Evolutionary conservation across 1,140 invertebrate genomes (phyloP), one percentile per base, ranked within the genome.

Genomic region (Luehdorfia chinensis): DNA sequence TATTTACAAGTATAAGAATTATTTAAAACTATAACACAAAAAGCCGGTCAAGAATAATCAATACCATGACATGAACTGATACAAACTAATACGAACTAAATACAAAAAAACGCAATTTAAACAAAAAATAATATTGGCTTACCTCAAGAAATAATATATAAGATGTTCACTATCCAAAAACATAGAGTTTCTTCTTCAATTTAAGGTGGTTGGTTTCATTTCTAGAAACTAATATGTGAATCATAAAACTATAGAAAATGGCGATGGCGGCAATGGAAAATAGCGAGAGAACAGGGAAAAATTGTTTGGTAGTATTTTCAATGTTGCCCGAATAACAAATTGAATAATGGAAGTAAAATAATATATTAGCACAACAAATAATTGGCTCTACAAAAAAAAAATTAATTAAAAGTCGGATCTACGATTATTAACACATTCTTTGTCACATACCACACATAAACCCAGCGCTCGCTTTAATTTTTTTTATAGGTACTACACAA

Each of bases 181-280:
- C 21, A 15, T 27, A 8, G 2, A 27, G n/a, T 27, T 41, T 41
- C 9, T 41, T 41, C 9, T 41, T 8, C 13, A 25, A 8, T 27
- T 41, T 13, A 27, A 8, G 4, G 13, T 15, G 2, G n/a, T 27
- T n/a, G 4, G 14, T 41, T 25, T n/a, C 23, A n/a, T 15, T 41
- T 5, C 7, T 34, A 25, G 31, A 23, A 36, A 34, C 2, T 14
- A 47, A 11, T 8, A 23, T 13, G 13, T 25, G 31, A 36, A 11
- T 47, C 31, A 34, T 36, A 63, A 59, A 57, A 63, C 54, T 59
- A 63, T 58, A 59, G 60, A 41, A 28, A 74, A 75, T n/a, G n/a
- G n/a, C n/a, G n/a, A 72, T 62, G 67, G 59, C 65, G 66, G 65
- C 60, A 70, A 66, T 59, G 52, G 44, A 48, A 61, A 41, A 41